A percentile compares a stretch with the other conserved stretches of the same genome.
Evolutionary conservation across 2,888 invertebrate species (phyloP).

Genomic region (Acanthoscelides obtectus): DNA sequence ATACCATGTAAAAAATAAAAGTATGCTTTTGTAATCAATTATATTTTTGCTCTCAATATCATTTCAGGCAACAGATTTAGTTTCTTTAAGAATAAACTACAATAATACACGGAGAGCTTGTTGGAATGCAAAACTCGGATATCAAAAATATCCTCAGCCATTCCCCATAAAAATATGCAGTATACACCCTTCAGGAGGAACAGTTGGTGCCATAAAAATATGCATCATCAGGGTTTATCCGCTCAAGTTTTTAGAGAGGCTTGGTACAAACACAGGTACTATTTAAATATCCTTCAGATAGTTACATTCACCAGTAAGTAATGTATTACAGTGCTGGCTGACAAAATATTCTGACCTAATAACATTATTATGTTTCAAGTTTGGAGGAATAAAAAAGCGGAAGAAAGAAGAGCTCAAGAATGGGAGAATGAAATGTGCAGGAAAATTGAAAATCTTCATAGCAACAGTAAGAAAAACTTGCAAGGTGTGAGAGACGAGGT

Average conservation of each 20-base stretch:
- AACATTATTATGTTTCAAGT: constrained; percentile 29
- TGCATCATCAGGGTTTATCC: constrained; percentile 68
- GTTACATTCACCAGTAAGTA: no score
- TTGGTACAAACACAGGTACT: constrained; percentile 39
- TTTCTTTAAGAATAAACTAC: constrained; percentile 64
- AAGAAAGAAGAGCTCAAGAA: constrained; percentile 40
- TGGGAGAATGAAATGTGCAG: constrained; percentile 53
- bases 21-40: no score
- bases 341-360: no score
- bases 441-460: constrained; percentile 53
- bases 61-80: constrained; percentile 31
- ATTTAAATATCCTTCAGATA: no score
- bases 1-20: no score
- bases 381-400: constrained; percentile 45
- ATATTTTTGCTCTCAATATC: no score
- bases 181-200: constrained; percentile 61
- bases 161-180: constrained; percentile 56
- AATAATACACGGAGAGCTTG: constrained; percentile 68
- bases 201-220: constrained; percentile 54
- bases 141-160: constrained; percentile 52
- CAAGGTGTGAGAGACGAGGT: background rate
- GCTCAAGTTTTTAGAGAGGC: constrained; percentile 61
- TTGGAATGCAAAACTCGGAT: constrained; percentile 69
- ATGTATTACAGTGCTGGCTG: no score
- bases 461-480: constrained; percentile 50